Percentiles rank a stretch among this genome's conserved stretches.
These are phyloP conservation scores for Thamnophis elegans DNA, from an alignment of 2,797 vertebrate genomes.

Conservation along the genomic window DNA sequence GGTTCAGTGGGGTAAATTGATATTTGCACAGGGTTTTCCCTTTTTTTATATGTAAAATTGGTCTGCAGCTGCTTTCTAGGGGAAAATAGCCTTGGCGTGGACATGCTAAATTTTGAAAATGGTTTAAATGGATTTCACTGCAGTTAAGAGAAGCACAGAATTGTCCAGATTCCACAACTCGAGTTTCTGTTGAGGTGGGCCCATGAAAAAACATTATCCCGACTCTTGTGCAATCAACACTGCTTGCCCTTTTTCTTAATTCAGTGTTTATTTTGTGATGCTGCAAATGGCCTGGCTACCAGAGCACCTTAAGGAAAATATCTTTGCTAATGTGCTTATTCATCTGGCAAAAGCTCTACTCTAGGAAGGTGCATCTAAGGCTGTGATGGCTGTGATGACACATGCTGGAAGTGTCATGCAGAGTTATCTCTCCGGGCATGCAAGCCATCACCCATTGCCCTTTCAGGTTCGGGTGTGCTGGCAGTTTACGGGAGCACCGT, in stretches of 20 bases:
- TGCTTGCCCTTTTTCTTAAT: neutral
- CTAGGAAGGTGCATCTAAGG: neutral
- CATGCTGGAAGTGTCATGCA: too few species aligned
- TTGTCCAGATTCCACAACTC: neutral
- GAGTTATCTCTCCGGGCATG: too few species aligned
- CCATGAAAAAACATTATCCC: neutral
- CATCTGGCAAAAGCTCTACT: neutral
- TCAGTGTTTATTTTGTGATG: neutral
- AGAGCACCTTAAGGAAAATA: neutral
- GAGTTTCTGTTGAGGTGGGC: neutral
- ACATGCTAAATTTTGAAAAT: neutral
- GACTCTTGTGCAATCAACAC: neutral
- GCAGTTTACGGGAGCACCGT: too few species aligned
- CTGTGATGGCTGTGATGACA: too few species aligned
- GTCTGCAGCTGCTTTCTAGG: neutral
- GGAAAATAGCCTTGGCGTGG: neutral
- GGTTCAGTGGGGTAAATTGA: neutral
- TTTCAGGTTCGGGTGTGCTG: too few species aligned
- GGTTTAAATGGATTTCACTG: neutral
- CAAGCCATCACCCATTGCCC: too few species aligned
- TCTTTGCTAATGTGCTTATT: neutral
- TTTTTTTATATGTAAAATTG: neutral
- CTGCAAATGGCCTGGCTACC: neutral
- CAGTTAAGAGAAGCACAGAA: neutral
- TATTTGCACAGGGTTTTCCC: neutral